Conservation (phyloP, 2,797 vertebrate genomes). For the Acipenser transmontanus region DNA sequence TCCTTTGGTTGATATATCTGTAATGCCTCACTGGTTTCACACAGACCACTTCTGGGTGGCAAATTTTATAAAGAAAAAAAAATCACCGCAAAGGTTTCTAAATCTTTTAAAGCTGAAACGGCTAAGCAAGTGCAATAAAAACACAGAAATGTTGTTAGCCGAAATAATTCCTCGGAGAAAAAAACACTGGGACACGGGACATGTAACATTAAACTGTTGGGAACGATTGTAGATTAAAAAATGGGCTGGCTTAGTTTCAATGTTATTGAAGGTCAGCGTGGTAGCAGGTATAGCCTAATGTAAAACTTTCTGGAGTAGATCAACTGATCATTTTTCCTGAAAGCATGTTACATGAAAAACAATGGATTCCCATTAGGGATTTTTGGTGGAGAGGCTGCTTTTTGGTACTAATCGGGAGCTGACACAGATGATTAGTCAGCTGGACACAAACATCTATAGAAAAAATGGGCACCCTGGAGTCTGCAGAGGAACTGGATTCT, state of each 20-base stretch:
- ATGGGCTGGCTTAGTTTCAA: too few species aligned
- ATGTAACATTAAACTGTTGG: too few species aligned
- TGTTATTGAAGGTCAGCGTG: too few species aligned
- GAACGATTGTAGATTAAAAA: too few species aligned
- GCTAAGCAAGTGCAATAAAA: neutral
- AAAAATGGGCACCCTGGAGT: neutral
- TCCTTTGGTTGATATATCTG: neutral
- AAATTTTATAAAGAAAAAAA: neutral
- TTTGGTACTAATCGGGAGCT: neutral
- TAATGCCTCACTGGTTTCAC: slow-evolving; percentile 1
- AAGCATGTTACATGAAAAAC: neutral
- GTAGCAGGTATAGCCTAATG: neutral
- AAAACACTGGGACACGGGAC: too few species aligned
- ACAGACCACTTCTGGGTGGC: neutral
- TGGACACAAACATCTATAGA: neutral
- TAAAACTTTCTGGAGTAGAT: neutral
- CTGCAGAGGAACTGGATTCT: neutral
- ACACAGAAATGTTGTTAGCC: neutral
- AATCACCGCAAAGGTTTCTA: too few species aligned
- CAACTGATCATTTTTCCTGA: neutral
- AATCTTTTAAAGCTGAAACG: too few species aligned
- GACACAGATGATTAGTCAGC: neutral
- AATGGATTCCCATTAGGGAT: neutral
- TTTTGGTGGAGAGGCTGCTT: neutral
- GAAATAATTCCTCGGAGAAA: neutral